Evolutionary conservation across 2,113 vertebrate genomes (phyloP).

Genomic region (Equus quagga): DNA sequence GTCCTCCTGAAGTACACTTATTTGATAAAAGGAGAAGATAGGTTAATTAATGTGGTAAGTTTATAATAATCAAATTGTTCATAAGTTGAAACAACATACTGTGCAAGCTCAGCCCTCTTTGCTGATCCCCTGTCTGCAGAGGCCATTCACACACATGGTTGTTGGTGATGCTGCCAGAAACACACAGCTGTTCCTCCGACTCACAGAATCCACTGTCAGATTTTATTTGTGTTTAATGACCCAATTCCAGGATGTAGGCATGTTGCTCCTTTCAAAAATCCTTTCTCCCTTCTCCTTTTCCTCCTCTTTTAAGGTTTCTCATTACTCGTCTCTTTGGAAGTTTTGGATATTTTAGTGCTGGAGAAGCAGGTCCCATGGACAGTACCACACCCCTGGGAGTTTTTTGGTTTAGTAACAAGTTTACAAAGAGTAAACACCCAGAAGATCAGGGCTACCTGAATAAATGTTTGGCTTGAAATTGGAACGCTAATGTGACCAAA

Average conservation of each 20-base stretch:
- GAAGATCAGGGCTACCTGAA: background rate
- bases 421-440: background rate
- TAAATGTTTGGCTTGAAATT: background rate
- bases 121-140: background rate
- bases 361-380: background rate
- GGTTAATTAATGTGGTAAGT: background rate
- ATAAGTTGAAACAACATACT: background rate
- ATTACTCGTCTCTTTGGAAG: no score
- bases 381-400: rapidly evolving
- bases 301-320: background rate
- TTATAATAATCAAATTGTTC: background rate
- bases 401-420: background rate
- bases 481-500: no score
- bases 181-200: background rate
- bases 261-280: background rate
- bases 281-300: background rate
- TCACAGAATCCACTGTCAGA: background rate
- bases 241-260: no score
- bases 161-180: background rate
- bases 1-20: background rate
- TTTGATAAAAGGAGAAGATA: background rate
- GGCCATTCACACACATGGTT: background rate
- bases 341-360: no score
- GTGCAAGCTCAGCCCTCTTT: no score
- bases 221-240: background rate